phyloP scores from a whole-genome alignment of 2,113 vertebrate species.

The Entomyzon cyanotis region DNA sequence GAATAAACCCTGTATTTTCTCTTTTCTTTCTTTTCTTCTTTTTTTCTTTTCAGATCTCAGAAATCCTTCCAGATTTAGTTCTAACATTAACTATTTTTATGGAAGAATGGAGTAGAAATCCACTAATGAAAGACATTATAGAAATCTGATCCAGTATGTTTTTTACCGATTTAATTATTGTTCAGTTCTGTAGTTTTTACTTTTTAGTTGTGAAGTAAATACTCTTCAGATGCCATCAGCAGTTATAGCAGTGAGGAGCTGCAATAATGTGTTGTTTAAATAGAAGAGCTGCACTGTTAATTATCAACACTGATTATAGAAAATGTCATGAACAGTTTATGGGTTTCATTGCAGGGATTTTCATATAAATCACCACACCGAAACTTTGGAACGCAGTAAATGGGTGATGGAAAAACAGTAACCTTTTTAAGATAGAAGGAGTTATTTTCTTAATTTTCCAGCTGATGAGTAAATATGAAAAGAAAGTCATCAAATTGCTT shows the following conservation, averaged over 20 bases:
- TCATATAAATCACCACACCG: rapidly evolving
- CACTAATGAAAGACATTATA: not conserved
- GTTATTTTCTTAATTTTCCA: not conserved
- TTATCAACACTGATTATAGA: not conserved
- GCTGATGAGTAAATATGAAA: not conserved
- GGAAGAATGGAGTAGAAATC: not conserved
- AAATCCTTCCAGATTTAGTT: not conserved
- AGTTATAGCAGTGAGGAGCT: not conserved
- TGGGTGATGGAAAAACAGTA: not conserved
- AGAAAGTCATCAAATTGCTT: not conserved
- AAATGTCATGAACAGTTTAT: not conserved
- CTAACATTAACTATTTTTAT: not conserved
- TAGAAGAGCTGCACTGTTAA: not conserved
- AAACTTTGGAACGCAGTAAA: not conserved
- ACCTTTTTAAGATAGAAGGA: not conserved
- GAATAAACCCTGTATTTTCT: not conserved
- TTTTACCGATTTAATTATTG: not conserved
- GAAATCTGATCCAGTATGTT: not conserved
- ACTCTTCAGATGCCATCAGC: not conserved
- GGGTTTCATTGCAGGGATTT: not conserved
- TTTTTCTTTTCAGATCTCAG: not conserved
- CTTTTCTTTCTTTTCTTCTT: not conserved
- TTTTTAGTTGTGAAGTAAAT: not conserved
- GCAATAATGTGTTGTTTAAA: not conserved
- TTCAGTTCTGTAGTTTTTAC: not conserved